Base-by-base conservation (phyloP, 2,113 vertebrate genomes). In the Otus sunia region DNA sequence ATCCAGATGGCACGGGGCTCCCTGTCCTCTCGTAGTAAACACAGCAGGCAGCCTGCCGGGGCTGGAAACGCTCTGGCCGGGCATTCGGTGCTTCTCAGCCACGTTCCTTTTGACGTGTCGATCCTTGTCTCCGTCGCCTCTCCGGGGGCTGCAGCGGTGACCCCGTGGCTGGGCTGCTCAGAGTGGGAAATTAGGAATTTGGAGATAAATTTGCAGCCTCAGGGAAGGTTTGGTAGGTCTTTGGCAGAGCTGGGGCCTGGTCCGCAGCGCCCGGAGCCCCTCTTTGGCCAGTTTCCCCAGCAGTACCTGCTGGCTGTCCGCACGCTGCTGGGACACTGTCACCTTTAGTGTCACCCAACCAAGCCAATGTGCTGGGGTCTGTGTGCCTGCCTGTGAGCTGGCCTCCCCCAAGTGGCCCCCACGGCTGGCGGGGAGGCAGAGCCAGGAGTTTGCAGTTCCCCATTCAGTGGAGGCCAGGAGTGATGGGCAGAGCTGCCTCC, bases 1-100 rank as follows among this genome's bases (percentile, higher is more conserved):
- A 87, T 90, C 82, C 67, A 75, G 94, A 79, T 95, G 94, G 94
- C 91, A 74, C 62, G 0, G 30, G 15, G 59, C 74, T 91, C 79
- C 80, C 78, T 20, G 87, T 50, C 80, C 76, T 56, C 39, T 43
- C 15, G 12, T 45, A 72, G 91, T 62, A 49, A 88, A 37, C 91
- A 67, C 72, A 94, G 90, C 90, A 66, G 80, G 93, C 84, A 60
- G 81, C 45, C 80, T 69, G 66, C 58, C 4, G 36, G 64, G 5
- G 2, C 90, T 67, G 78, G 88, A 55, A 67, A 11, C 7, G 69
- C 88, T 68, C 74, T 8, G 68, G 15, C 62, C 3, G 3, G 49
- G 58, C 9, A 1, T 20, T 43, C 4, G 0, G 39, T 15, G 41
- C 52, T 30, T 20, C 76, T 68, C 14, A 6, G 72, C 50, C 9